A percentile compares a stretch with the other conserved stretches of the same genome.
Evolutionary conservation across 2,888 invertebrate species (phyloP).

Genomic region (Pocota personata): DNA sequence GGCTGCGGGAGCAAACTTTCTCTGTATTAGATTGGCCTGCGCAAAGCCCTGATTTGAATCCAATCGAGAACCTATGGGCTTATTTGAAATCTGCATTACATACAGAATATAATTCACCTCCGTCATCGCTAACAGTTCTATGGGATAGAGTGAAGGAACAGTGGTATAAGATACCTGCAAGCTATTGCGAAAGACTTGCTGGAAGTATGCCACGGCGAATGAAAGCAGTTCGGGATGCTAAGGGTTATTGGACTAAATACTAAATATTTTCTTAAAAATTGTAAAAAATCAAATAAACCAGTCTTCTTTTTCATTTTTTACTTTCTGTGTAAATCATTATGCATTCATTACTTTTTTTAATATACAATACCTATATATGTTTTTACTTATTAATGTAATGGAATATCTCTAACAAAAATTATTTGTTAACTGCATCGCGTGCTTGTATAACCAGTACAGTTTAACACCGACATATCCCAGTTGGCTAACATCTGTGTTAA

Average conservation of each 20-base stretch:
- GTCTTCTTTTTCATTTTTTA: no score
- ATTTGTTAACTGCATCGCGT: no score
- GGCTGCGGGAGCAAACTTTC: conserved; percentile 44
- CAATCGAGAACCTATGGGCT: conserved; percentile 66
- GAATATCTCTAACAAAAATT: no score
- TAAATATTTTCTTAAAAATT: not conserved
- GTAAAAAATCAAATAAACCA: no score
- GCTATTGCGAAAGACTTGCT: conserved; percentile 48
- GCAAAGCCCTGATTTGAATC: conserved; percentile 64
- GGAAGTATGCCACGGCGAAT: conserved; percentile 51
- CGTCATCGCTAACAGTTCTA: conserved; percentile 34
- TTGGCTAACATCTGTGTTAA: no score
- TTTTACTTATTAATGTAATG: no score
- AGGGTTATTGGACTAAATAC: conserved; percentile 63
- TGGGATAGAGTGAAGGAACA: conserved; percentile 47
- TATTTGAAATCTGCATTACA: conserved; percentile 60
- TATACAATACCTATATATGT: no score
- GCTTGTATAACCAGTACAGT: no score
- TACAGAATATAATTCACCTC: conserved; percentile 49
- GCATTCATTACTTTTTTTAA: no score
- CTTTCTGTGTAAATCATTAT: no score
- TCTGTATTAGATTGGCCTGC: conserved; percentile 60
- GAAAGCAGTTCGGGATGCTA: conserved; percentile 45
- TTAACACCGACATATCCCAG: no score
- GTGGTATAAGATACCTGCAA: conserved; percentile 44